These are phyloP conservation scores for Hedychridium roseum DNA, from an alignment of 2,888 invertebrate genomes.

Conservation along the genomic window DNA sequence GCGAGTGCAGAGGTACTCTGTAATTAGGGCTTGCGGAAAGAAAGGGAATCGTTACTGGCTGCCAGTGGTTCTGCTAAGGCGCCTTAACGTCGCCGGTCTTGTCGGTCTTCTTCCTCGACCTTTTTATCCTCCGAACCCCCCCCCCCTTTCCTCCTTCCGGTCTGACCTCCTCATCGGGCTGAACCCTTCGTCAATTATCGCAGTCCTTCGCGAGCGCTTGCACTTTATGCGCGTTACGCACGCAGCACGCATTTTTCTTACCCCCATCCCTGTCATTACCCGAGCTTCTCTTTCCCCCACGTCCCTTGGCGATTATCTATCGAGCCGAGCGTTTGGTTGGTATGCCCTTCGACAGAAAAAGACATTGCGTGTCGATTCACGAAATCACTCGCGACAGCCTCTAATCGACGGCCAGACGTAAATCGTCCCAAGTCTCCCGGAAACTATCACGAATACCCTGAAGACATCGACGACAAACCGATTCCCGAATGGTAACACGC, in stretches of 20 bases:
- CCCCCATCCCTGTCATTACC: background rate
- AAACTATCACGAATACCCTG: too few relatives aligned
- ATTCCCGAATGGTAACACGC: too few relatives aligned
- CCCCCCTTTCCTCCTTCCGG: slow-evolving; percentile 1
- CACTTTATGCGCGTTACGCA: slow-evolving; percentile 24
- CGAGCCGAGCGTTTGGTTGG: too few relatives aligned
- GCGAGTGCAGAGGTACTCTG: slow-evolving; percentile 32
- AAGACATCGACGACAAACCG: too few relatives aligned
- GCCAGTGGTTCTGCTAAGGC: slow-evolving; percentile 28
- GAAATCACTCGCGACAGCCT: too few relatives aligned
- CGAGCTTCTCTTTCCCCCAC: too few relatives aligned
- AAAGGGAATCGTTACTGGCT: slow-evolving; percentile 44
- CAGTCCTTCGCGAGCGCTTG: slow-evolving; percentile 29
- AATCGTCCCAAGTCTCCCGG: too few relatives aligned
- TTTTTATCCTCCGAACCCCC: slow-evolving; percentile 15
- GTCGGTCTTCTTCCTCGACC: slow-evolving; percentile 16
- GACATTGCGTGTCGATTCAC: too few relatives aligned
- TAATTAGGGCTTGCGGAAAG: slow-evolving; percentile 46
- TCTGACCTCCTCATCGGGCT: slow-evolving; percentile 9
- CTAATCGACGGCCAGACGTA: too few relatives aligned
- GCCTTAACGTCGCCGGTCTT: slow-evolving; percentile 44
- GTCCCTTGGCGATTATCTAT: too few relatives aligned
- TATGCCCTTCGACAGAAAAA: too few relatives aligned
- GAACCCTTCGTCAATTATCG: slow-evolving; percentile 39
- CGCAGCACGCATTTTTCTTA: slow-evolving; percentile 14